These are phyloP conservation scores for Pygathrix nemaeus DNA, from an alignment of 2,113 vertebrate genomes.

Conservation along the genomic window DNA sequence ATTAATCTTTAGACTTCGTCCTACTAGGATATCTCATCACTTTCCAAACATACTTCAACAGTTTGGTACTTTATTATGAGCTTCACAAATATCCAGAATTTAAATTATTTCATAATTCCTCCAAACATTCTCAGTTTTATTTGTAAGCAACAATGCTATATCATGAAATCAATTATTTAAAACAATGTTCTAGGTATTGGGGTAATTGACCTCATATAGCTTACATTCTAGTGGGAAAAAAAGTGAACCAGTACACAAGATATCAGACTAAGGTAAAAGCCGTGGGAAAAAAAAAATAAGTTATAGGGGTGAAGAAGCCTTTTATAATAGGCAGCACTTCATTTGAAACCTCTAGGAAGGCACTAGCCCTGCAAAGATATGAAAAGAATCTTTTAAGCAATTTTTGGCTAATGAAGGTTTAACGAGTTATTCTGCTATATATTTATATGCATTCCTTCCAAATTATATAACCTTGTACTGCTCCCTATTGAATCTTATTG, in stretches of 20 bases:
- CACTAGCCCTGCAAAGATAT: not conserved
- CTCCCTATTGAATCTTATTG: not conserved
- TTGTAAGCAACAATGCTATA: not conserved
- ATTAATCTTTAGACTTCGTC: not conserved
- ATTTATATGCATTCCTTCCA: conserved; percentile 1
- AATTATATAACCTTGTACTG: conserved; percentile 13
- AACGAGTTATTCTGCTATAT: conserved; percentile 24
- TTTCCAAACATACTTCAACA: conserved; percentile 5
- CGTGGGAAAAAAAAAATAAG: not conserved
- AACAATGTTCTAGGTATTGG: conserved; percentile 13
- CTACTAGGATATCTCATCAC: not conserved
- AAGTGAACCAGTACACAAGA: not conserved
- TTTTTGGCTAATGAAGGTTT: not conserved
- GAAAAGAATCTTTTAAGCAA: not conserved
- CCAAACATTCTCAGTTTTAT: conserved; percentile 35
- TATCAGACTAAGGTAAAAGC: not conserved
- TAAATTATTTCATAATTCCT: conserved; percentile 30
- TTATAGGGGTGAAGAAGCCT: not conserved
- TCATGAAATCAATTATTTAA: conserved; percentile 46
- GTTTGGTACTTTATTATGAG: not conserved
- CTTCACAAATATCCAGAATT: conserved; percentile 1
- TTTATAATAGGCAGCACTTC: not conserved
- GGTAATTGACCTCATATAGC: not conserved
- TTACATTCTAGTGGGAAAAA: conserved; percentile 8
- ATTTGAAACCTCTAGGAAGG: not conserved